Conservation (phyloP, 2,888 invertebrate genomes). For the Agriopis leucophaearia region DNA sequence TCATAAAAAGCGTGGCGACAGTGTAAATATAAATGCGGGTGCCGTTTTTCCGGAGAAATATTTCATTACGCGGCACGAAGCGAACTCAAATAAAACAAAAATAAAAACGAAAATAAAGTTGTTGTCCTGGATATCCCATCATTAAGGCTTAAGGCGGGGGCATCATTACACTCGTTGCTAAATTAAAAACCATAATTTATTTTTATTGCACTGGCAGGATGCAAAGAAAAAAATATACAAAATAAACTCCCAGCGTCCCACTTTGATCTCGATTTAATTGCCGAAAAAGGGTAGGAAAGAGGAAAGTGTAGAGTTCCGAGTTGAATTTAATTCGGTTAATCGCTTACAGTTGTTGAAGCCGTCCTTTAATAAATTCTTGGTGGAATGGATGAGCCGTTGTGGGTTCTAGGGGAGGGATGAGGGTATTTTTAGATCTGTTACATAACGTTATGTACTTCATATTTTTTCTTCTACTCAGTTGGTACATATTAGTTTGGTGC, state of each 20-base stretch:
- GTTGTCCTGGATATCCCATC: slow-evolving; percentile 38
- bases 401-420: not conserved
- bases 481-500: too few species aligned
- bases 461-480: too few species aligned
- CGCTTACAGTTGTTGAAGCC: slow-evolving; percentile 53
- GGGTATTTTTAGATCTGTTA: too few species aligned
- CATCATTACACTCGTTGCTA: slow-evolving; percentile 50
- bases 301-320: slow-evolving; percentile 52
- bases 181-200: slow-evolving; percentile 82
- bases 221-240: slow-evolving; percentile 58
- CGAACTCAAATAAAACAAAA: slow-evolving; percentile 35
- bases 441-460: too few species aligned
- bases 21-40: slow-evolving; percentile 27
- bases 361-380: slow-evolving; percentile 48
- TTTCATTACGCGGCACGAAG: slow-evolving; percentile 26
- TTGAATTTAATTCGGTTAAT: slow-evolving; percentile 66
- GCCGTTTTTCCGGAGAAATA: slow-evolving; percentile 27
- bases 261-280: slow-evolving; percentile 76
- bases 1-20: slow-evolving; percentile 25
- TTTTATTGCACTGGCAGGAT: slow-evolving; percentile 69
- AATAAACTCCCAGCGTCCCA: slow-evolving; percentile 54
- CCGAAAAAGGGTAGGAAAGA: slow-evolving; percentile 60
- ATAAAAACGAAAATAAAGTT: slow-evolving; percentile 39
- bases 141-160: slow-evolving; percentile 38
- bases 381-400: slow-evolving; percentile 37